Evolutionary conservation across 2,113 vertebrate species (phyloP), one percentile per base, ranked within the genome.

Genomic region (Pygoscelis adeliae): DNA sequence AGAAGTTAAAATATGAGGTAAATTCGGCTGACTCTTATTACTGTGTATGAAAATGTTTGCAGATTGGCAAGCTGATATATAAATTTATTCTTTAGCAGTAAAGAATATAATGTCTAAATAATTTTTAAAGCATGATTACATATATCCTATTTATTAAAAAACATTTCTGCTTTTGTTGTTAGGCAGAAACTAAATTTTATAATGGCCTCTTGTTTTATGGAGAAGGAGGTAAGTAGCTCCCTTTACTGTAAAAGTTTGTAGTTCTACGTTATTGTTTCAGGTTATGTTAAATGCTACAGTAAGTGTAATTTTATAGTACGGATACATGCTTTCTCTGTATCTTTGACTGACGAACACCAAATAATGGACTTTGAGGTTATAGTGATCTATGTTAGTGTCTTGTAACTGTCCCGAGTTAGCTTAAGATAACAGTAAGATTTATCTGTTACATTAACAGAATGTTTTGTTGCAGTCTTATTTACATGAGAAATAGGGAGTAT

Each of bases 151-250:
- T 91, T 90, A 95, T 92, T 94, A 92, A 94, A 96, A 95, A 89
- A 11, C 20, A 82, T 96, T 82, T 97, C 70, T 97, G 63, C 66
- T 93, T 96, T 97, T 97, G 76, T 98, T 94, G 83, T 76, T 92
- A 99, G 99, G 99, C 99, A 89, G 99, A 99, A 99, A 99, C 98
- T 62, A 99, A 99, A 94, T 99, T 99, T 98, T 99, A 99, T 97
- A 99, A 99, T 97, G 99, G 99, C 71, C 98, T 99, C 62, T 98
- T 99, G 97, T 99, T 99, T 97, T 99, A 99, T 93, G 99, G 99
- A 96, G 99, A 99, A 98, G 99, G 99, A 99, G 99, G 99, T 99
- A 97, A 97, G 97, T 98, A 87, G 76, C 86, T 96, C 74, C 89
- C 56, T 96, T 97, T 94, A 88, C 58, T 84, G 32, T 87, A 70